Conservation (phyloP, 2,888 invertebrate genomes). For the Phania funesta region DNA sequence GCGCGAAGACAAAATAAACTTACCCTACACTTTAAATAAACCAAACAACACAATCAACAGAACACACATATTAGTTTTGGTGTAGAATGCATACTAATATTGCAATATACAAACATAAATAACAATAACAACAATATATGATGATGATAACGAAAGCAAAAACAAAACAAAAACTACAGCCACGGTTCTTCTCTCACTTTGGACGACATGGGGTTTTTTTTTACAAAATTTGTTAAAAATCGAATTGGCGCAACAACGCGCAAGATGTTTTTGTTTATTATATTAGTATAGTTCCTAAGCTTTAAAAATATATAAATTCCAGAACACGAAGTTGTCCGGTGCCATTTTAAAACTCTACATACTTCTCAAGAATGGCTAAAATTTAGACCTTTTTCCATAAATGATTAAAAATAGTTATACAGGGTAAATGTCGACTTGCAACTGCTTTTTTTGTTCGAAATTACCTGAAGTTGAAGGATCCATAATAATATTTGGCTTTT, state of each 20-base stretch:
- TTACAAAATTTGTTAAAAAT: slow-evolving; percentile 7
- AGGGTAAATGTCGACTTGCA: no score
- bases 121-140: slow-evolving; percentile 26
- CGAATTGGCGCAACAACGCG: slow-evolving; percentile 11
- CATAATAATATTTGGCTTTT: no score
- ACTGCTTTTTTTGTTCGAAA: no score
- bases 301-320: no score
- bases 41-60: no score
- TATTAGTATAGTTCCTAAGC: no score
- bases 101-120: neutral
- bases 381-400: no score
- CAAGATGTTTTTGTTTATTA: neutral
- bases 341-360: slow-evolving; percentile 14
- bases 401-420: no score
- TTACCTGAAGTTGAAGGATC: no score
- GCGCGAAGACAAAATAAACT: slow-evolving; percentile 30
- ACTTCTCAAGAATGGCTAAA: neutral
- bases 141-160: neutral
- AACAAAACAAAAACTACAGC: slow-evolving; percentile 1
- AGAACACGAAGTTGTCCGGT: slow-evolving; percentile 21
- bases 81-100: neutral
- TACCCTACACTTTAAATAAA: no score
- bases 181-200: slow-evolving; percentile 22
- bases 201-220: slow-evolving; percentile 6
- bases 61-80: no score